phyloP scores from a whole-genome alignment of 2,113 vertebrate genomes.

The Lophius piscatorius region DNA sequence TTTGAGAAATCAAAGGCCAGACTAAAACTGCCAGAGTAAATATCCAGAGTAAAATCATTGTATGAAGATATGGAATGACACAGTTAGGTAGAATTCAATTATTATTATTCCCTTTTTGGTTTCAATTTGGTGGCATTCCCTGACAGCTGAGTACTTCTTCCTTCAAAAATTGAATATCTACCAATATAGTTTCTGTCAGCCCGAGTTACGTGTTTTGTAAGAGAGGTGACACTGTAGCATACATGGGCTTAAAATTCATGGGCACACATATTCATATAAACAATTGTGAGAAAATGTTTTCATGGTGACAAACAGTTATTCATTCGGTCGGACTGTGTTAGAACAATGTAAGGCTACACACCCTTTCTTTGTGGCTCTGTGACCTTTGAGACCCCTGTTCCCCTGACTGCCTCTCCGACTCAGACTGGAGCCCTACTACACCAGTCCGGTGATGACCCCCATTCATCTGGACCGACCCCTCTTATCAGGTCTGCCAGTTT shows the following conservation, averaged over 20 bases:
- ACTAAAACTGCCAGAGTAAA: slow-evolving; percentile 74
- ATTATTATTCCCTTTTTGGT: too few relatives aligned
- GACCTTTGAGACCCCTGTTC: slow-evolving; percentile 56
- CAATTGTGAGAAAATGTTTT: slow-evolving; percentile 76
- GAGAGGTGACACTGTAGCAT: neutral
- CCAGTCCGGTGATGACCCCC: slow-evolving; percentile 68
- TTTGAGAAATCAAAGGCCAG: slow-evolving; percentile 79
- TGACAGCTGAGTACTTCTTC: too few relatives aligned
- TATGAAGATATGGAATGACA: too few relatives aligned
- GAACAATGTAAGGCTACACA: slow-evolving; percentile 75
- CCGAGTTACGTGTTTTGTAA: neutral
- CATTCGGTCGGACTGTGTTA: slow-evolving; percentile 30
- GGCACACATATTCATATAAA: slow-evolving; percentile 57
- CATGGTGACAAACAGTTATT: slow-evolving; percentile 46
- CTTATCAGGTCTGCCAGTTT: slow-evolving; percentile 75
- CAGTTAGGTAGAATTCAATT: too few relatives aligned
- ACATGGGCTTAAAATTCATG: slow-evolving; percentile 34
- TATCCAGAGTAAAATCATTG: too few relatives aligned
- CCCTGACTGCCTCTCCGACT: slow-evolving; percentile 36
- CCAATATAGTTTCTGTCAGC: neutral
- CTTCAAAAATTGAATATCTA: neutral
- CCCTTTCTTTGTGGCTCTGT: slow-evolving; percentile 75
- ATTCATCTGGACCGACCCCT: slow-evolving; percentile 77
- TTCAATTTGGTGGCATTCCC: too few relatives aligned
- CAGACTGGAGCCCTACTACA: slow-evolving; percentile 47